Base-by-base conservation (phyloP, 2,888 invertebrate species). In the Pheosia gnoma region DNA sequence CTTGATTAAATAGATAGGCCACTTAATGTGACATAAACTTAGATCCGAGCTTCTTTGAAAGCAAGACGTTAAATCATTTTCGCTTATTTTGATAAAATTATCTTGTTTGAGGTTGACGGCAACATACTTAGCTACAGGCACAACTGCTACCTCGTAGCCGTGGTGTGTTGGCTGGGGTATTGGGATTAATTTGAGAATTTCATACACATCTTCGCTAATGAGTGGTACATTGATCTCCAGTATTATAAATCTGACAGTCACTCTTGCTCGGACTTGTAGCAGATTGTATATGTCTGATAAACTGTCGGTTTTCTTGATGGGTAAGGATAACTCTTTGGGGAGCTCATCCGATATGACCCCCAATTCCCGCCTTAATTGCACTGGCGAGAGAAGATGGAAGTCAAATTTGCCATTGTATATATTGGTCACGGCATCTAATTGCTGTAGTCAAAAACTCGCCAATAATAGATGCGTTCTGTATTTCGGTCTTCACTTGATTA, bases 61-160 rank as follows among this genome's bases (percentile, higher is more conserved):
- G n/a, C 64, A 64, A 4, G 60, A 47, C 11, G 53, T 51, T 51
- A 58, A 56, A 13, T 63, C 45, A 9, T 56, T 11, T 55, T 63
- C 58, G 6, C 49, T 59, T 51, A 64, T 8, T n/a, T 55, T 9
- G 36, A 64, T 57, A 57, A 59, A 60, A 3, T 38, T 49, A n/a
- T 62, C 59, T 37, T 59, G 53, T 9, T 62, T 59, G 4, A 62
- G 10, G 47, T 59, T 59, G 11, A 63, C 54, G 51, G 63, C 63
- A 49, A 59, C 57, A 43, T 59, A 61, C 10, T 45, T 37, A 10
- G 61, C 43, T 54, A 61, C 56, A 10, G 65, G 61, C 47, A 59
- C 43, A 8, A 61, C 61, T 5, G 36, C 51, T 37, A 37, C 49
- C 38, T 54, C 37, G 43, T 61, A 6, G 37, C 57, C 52, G 25